Percentiles rank a stretch among this genome's conserved stretches.
Conservation (phyloP, 2,888 invertebrate genomes). For the Rhabditoides inermis region DNA sequence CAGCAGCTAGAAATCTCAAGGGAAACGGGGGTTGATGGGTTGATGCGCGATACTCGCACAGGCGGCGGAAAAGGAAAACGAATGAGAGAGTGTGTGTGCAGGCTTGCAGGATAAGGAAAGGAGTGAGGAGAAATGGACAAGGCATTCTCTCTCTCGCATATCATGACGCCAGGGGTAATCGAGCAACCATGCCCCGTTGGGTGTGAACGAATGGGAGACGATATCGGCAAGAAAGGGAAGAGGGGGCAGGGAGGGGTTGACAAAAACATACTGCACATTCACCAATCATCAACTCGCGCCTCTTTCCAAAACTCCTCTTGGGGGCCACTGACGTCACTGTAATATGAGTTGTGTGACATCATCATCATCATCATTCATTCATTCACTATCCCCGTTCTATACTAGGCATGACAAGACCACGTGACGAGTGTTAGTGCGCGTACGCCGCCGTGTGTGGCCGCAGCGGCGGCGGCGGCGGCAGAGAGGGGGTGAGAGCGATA, state of each 20-base stretch:
- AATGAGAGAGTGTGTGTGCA: neutral
- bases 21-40: neutral
- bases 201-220: neutral
- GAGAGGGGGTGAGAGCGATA: too few species aligned
- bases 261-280: too few species aligned
- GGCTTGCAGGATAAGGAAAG: neutral
- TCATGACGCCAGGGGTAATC: neutral
- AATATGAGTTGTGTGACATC: too few species aligned
- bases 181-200: neutral
- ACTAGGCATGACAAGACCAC: too few species aligned
- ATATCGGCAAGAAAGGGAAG: neutral
- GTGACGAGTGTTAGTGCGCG: too few species aligned
- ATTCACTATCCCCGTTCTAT: too few species aligned
- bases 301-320: too few species aligned
- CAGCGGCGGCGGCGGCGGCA: too few species aligned
- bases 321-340: neutral
- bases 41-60: constrained; percentile 1
- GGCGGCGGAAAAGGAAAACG: neutral
- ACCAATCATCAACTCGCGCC: too few species aligned
- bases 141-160: neutral
- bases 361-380: too few species aligned
- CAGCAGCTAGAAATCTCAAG: neutral
- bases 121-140: neutral
- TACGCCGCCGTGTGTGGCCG: too few species aligned
- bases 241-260: neutral